Conservation (phyloP, 2,797 vertebrate species). For the Peromyscus melanophrys region DNA sequence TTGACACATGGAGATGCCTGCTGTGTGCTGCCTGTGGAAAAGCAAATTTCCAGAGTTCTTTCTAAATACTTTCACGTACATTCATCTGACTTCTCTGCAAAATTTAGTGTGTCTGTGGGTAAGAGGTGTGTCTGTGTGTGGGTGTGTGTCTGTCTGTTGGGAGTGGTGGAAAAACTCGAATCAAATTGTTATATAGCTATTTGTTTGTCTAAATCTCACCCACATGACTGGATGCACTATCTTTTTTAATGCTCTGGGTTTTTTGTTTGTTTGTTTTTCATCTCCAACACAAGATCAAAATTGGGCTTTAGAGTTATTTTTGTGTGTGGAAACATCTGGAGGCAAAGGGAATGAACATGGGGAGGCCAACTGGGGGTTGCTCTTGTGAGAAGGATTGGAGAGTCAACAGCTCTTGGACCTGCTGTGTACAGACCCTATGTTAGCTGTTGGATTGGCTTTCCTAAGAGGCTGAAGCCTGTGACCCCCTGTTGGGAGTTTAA, state of each 20-base stretch:
- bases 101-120: neutral
- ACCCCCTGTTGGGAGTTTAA: neutral
- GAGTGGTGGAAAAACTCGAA: neutral
- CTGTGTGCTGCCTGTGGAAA: neutral
- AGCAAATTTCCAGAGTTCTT: neutral
- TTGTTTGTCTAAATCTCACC: conserved; percentile 63
- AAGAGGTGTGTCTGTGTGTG: conserved; percentile 1
- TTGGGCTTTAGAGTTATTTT: conserved; percentile 41
- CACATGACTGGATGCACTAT: rapidly evolving
- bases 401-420: neutral
- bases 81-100: conserved; percentile 25
- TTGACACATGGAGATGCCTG: neutral
- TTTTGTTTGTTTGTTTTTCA: conserved; percentile 62
- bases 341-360: neutral
- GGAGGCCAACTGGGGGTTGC: neutral
- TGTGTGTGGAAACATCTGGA: neutral
- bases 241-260: conserved; percentile 53
- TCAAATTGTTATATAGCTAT: conserved; percentile 57
- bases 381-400: neutral
- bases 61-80: neutral
- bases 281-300: neutral
- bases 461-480: neutral
- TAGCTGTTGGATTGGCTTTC: neutral
- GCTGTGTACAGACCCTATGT: neutral
- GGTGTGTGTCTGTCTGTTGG: neutral